These are phyloP conservation scores for Cyrtodaria siliqua DNA, from an alignment of 2,888 invertebrate genomes.

Conservation along the genomic window DNA sequence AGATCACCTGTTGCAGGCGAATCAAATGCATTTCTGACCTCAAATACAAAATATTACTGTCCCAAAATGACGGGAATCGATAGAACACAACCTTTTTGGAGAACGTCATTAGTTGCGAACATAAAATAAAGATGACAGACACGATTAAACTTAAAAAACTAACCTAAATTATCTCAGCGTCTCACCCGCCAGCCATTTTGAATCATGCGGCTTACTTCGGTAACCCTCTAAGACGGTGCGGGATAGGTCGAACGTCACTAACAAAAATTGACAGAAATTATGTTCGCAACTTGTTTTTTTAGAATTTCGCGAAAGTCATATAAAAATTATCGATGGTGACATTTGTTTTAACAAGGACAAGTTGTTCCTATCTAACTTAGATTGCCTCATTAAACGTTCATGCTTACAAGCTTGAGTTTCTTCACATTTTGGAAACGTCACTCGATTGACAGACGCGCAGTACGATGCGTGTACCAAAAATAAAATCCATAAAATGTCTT, in stretches of 20 bases:
- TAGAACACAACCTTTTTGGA: conserved; percentile 25
- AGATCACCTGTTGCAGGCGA: conserved; percentile 10
- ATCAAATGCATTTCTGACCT: conserved; percentile 28
- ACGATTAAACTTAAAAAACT: conserved; percentile 25
- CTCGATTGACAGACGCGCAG: conserved; percentile 32
- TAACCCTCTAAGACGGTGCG: conserved; percentile 16
- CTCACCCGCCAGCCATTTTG: neutral
- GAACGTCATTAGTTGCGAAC: conserved; percentile 8
- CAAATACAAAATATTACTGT: no score
- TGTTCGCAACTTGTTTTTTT: conserved; percentile 28
- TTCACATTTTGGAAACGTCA: conserved; percentile 30
- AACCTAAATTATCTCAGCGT: neutral
- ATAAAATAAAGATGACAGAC: conserved; percentile 28
- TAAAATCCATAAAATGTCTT: conserved; percentile 17
- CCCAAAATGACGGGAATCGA: conserved; percentile 20
- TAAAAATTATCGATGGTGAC: conserved; percentile 25
- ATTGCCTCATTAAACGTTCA: conserved; percentile 11
- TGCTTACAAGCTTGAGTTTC: conserved; percentile 26
- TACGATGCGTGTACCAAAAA: conserved; percentile 30
- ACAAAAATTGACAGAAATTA: conserved; percentile 12
- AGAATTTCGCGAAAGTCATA: conserved; percentile 26
- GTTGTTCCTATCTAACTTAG: conserved; percentile 18
- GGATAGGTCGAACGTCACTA: conserved; percentile 29
- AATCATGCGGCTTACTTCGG: conserved; percentile 22
- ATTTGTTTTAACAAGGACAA: conserved; percentile 20